Evolutionary conservation across 2,113 vertebrate genomes (phyloP), one percentile per base, ranked within the genome.

Genomic region (Emydocephalus ijimae): DNA sequence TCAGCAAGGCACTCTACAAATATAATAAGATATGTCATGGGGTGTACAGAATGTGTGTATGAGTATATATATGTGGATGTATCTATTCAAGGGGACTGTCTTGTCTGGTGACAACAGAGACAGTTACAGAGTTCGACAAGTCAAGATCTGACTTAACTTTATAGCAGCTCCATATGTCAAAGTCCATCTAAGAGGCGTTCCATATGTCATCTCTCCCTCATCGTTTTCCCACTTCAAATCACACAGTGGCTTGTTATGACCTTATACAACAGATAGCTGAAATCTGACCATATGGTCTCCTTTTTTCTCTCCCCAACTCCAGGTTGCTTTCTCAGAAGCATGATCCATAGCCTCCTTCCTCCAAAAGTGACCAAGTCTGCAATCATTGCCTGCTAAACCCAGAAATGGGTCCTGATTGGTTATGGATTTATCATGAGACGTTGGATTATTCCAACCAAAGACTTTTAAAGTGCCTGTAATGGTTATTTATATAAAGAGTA

Each of bases 401-500:
- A 96, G 96, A 90, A 96, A 95, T 94, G 97, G 98, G 98, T 97
- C 97, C 97, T 97, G 97, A 98, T 96, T 96, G 98, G 98, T 97
- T 98, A 97, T 98, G 98, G 98, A 99, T 98, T 98, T 98, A 97
- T 96, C 98, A 98, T 98, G 98, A 98, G 98, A 98, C 96, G 99
- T 99, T 99, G 99, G 99, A 98, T 98, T 98, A 98, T 97, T 98
- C 99, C 99, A 99, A 99, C 99, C 99, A 99, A 99, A 99, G 99
- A 99, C 99, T 98, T 98, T 98, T 99, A 98, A 99, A 99, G 99
- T 99, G 99, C 99, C 99, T 99, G 99, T 99, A 98, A 99, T 98
- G 98, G 98, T 98, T 99, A 99, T 98, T 98, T 98, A 97, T 99
- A 98, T 56, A 61, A 64, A 98, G 96, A 97, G 97, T 97, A 96